Evolutionary conservation across 1,140 invertebrate genomes (phyloP), one percentile per base, ranked within the genome.

Genomic region (Laupala kohalensis): DNA sequence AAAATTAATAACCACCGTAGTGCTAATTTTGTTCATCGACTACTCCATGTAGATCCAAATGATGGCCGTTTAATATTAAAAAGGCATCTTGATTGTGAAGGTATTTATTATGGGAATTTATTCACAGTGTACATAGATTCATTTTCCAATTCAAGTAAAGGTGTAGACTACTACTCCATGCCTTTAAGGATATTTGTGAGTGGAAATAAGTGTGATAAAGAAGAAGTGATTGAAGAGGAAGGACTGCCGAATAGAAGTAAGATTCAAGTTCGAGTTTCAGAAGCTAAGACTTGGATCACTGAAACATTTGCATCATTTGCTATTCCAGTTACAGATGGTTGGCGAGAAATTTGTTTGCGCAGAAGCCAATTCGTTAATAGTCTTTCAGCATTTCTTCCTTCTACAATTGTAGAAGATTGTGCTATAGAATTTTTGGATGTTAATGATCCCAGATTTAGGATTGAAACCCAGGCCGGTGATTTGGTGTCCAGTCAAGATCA

Each of bases 71-170:
- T 94, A n/a, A 86, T 85, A 1, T 78, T 94, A n/a, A 86, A 87
- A 72, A 87, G 87, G 74, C 80, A 81, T 19, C 80, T 94, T n/a
- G 85, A 86, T 74, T 95, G 92, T 80, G 88, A 92, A 73, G 91
- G 90, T 28, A 83, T 92, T 9, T 88, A 89, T 69, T 93, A 94
- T 76, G 91, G 92, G 0, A 89, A 91, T 75, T 83, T 94, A 23
- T 93, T 94, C 79, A 92, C 91, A 5, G 86, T 93, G 74, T 92
- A 93, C 80, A 88, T 94, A 71, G 92, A 95, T 77, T 93, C 92
- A 19, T 90, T 89, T 26, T 90, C 91, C 62, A 90, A 90, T 75
- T 83, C 89, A 64, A 83, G 92, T 29, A 84, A 87, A 5, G 92
- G 90, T 70, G 88, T 94, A 64, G 91, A 94, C 76, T 94, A 93